These are phyloP conservation scores for Rhadina sibilatrix DNA, from an alignment of 2,113 vertebrate species.

Conservation along the genomic window DNA sequence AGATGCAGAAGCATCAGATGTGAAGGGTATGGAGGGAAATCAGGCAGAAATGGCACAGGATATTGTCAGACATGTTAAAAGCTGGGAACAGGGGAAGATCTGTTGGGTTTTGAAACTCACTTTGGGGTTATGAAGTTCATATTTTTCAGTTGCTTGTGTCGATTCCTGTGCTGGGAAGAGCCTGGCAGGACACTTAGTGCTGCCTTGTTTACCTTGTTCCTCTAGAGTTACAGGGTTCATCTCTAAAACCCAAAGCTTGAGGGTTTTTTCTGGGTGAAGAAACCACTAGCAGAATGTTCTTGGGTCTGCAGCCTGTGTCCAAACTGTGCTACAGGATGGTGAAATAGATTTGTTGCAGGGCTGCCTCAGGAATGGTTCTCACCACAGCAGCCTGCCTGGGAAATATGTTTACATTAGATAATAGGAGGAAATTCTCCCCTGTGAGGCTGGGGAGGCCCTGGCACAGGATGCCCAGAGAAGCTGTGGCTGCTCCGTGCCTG, in stretches of 20 bases:
- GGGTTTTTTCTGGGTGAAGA: not conserved
- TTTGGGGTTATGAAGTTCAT: not conserved
- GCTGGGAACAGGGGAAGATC: not conserved
- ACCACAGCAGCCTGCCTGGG: not conserved
- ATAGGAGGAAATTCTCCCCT: not conserved
- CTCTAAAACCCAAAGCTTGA: not conserved
- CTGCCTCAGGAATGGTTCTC: not conserved
- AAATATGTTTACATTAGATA: not conserved
- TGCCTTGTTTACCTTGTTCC: not conserved
- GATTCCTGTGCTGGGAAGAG: not conserved
- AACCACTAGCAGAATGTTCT: not conserved
- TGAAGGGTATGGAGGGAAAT: not conserved
- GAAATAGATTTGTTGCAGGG: not conserved
- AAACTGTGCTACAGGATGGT: too few species aligned
- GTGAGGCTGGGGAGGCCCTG: not conserved
- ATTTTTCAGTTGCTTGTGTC: not conserved
- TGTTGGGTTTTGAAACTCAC: not conserved
- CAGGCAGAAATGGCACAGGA: not conserved
- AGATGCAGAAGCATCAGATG: not conserved
- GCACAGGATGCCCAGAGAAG: not conserved
- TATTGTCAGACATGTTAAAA: not conserved
- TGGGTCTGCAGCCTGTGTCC: not conserved
- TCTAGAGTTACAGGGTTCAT: not conserved
- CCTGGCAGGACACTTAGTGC: not conserved
- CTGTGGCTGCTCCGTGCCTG: not conserved